These are phyloP conservation scores for Ochropleura leucogaster DNA, from an alignment of 2,888 invertebrate genomes.

Conservation along the genomic window DNA sequence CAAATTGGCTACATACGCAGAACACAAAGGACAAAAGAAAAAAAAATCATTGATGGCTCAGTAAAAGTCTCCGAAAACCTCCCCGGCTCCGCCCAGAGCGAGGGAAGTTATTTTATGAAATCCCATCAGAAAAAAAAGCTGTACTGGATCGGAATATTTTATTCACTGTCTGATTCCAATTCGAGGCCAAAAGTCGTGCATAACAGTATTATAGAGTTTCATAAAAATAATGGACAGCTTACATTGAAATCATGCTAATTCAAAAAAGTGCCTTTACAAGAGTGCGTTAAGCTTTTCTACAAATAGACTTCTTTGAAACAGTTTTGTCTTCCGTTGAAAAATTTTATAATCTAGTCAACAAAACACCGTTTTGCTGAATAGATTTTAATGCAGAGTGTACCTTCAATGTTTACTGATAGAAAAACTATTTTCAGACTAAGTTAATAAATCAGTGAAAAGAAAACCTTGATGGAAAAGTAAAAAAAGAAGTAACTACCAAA, in stretches of 20 bases:
- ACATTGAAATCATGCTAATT: not conserved
- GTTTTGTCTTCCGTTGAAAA: not conserved
- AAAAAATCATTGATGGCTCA: no score
- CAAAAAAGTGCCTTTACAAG: not conserved
- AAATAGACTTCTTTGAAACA: not conserved
- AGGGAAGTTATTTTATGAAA: no score
- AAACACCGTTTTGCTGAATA: not conserved
- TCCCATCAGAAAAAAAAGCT: no score
- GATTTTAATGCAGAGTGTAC: not conserved
- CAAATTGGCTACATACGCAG: no score
- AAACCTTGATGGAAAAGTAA: not conserved
- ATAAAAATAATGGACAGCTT: not conserved
- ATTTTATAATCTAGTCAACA: no score
- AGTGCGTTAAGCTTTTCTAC: not conserved
- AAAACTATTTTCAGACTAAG: not conserved
- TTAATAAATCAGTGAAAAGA: not conserved
- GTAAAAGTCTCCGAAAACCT: no score
- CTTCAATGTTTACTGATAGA: not conserved
- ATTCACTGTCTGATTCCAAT: no score
- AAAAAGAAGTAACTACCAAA: not conserved
- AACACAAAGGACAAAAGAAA: no score
- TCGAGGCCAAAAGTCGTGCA: no score
- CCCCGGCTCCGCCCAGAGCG: no score
- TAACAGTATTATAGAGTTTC: not conserved
- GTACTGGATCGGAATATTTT: no score